phyloP scores from a whole-genome alignment of 2,888 invertebrate species.

The Crocallis elinguaria region DNA sequence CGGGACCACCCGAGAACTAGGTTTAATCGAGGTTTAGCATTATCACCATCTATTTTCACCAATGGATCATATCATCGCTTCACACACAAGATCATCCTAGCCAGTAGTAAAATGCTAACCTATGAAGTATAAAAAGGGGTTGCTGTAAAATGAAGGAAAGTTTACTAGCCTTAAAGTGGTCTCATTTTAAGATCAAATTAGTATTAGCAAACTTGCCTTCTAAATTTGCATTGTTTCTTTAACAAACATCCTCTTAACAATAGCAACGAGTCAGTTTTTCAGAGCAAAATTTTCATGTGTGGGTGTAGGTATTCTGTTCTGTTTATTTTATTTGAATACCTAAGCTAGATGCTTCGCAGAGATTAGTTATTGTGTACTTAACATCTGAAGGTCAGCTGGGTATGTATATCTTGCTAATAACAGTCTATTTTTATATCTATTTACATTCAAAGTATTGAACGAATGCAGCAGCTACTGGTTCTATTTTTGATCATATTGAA shows the following conservation, averaged over 20 bases:
- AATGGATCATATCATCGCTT: no score
- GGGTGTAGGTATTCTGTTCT: constrained; percentile 13
- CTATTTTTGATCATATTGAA: background rate
- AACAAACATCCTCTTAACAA: background rate
- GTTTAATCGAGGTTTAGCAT: no score
- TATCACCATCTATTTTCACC: no score
- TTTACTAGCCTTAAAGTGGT: no score
- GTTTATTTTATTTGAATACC: constrained; percentile 33
- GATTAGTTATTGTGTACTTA: constrained; percentile 37
- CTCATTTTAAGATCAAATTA: no score
- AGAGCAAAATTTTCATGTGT: constrained; percentile 6
- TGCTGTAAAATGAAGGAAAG: no score
- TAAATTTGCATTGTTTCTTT: background rate
- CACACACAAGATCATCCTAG: no score
- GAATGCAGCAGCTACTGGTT: background rate
- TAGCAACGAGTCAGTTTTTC: background rate
- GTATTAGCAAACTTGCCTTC: no score
- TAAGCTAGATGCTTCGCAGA: constrained; percentile 34
- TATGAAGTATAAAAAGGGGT: no score
- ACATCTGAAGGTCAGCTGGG: constrained; percentile 36
- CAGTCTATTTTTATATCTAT: constrained; percentile 25
- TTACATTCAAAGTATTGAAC: constrained; percentile 21
- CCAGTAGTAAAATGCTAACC: no score
- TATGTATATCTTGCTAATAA: constrained; percentile 27
- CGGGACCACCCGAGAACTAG: no score